phyloP scores from a whole-genome alignment of 1,140 invertebrate species.

The Euschistus heros region DNA sequence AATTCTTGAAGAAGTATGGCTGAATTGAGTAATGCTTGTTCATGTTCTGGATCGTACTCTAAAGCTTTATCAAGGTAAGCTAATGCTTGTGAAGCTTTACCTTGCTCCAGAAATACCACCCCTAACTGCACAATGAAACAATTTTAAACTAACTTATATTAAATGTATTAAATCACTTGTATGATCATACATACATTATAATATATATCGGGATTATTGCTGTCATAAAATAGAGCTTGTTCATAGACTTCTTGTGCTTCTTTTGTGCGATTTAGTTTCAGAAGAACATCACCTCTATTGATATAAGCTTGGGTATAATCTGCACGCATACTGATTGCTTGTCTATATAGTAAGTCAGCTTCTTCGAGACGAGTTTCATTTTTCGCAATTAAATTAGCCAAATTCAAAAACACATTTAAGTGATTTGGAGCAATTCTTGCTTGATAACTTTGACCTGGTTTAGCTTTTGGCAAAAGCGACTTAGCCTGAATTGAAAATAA shows the following conservation, averaged over 20 bases:
- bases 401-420: constrained; percentile 89
- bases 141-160: constrained; percentile 9
- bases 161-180: not conserved
- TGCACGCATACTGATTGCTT: constrained; percentile 92
- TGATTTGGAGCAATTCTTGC: constrained; percentile 92
- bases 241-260: constrained; percentile 94
- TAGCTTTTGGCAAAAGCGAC: constrained; percentile 76
- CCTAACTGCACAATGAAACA: constrained; percentile 52
- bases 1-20: constrained; percentile 87
- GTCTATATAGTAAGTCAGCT: constrained; percentile 80
- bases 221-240: constrained; percentile 82
- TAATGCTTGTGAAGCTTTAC: constrained; percentile 78
- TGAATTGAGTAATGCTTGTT: constrained; percentile 89
- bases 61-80: constrained; percentile 88
- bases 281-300: constrained; percentile 88
- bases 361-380: constrained; percentile 85
- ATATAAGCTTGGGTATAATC: constrained; percentile 97
- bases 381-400: constrained; percentile 89
- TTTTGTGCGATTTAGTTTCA: constrained; percentile 87
- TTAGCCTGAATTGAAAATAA: constrained; percentile 51
- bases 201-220: constrained; percentile 91
- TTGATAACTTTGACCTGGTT: constrained; percentile 87
- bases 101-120: constrained; percentile 86
- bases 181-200: constrained; percentile 70
- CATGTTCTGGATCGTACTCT: constrained; percentile 85